These are phyloP conservation scores for Coenonympha arcania DNA, from an alignment of 2,888 invertebrate genomes.

Conservation along the genomic window DNA sequence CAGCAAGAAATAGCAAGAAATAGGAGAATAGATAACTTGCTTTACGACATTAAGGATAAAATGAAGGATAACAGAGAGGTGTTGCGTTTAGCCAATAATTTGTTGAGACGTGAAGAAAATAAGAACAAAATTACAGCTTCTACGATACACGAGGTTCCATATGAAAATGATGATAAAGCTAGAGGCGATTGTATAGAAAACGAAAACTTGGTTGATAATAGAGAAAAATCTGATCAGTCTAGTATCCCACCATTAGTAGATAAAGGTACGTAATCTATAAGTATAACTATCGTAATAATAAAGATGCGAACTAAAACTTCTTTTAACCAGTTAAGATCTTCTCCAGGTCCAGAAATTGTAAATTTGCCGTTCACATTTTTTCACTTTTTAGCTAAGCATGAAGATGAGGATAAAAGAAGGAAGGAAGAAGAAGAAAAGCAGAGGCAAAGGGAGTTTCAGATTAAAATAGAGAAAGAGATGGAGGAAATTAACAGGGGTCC, in stretches of 20 bases:
- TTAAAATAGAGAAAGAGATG: slow-evolving; percentile 51
- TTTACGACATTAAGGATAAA: slow-evolving; percentile 59
- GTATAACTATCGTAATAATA: too few relatives aligned
- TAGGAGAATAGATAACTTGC: slow-evolving; percentile 51
- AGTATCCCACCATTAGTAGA: slow-evolving; percentile 24
- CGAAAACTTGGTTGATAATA: slow-evolving; percentile 18
- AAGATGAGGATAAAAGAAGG: slow-evolving; percentile 37
- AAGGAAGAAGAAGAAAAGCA: slow-evolving; percentile 45
- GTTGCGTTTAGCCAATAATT: slow-evolving; percentile 52
- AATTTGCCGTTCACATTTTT: too few relatives aligned
- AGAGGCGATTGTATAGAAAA: slow-evolving; percentile 45
- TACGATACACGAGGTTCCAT: slow-evolving; percentile 32
- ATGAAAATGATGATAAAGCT: slow-evolving; percentile 35
- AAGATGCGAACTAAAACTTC: too few relatives aligned
- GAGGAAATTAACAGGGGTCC: slow-evolving; percentile 57
- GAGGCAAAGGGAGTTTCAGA: slow-evolving; percentile 43
- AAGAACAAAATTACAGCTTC: slow-evolving; percentile 36
- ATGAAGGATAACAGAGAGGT: slow-evolving; percentile 68
- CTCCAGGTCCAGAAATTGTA: too few relatives aligned
- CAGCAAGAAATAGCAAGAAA: slow-evolving; percentile 46
- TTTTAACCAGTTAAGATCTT: too few relatives aligned
- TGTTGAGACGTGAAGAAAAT: slow-evolving; percentile 50
- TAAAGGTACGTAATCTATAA: slow-evolving; percentile 10
- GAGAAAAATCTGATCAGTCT: slow-evolving; percentile 15
- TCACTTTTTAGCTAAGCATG: not conserved